phyloP scores from a whole-genome alignment of 2,888 invertebrate species.

The Lasioglossum calceatum region DNA sequence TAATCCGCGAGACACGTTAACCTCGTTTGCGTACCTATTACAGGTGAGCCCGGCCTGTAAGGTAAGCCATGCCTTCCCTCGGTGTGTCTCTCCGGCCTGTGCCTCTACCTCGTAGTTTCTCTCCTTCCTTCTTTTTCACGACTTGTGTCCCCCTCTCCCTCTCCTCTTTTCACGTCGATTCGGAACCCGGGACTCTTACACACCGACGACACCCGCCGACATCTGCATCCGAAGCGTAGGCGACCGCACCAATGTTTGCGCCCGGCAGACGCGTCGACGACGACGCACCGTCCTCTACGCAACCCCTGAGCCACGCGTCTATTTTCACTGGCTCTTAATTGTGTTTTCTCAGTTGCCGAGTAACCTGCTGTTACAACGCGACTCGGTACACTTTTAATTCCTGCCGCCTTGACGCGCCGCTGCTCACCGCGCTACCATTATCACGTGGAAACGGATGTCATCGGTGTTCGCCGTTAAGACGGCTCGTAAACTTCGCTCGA shows the following conservation, averaged over 20 bases:
- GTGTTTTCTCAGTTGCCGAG: constrained; percentile 61
- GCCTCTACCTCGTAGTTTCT: neutral
- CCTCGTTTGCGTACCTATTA: constrained; percentile 27
- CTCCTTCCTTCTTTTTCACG: constrained; percentile 3
- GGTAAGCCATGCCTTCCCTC: constrained; percentile 3
- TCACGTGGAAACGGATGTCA: neutral
- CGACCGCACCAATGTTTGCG: constrained; percentile 64
- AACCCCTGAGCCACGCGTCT: constrained; percentile 58
- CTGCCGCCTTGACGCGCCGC: neutral
- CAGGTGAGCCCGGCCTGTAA: constrained; percentile 1
- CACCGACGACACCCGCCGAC: constrained; percentile 23
- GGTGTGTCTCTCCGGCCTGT: neutral
- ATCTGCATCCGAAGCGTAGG: constrained; percentile 53
- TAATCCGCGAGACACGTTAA: constrained; percentile 24
- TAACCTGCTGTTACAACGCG: constrained; percentile 39
- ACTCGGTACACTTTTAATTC: constrained; percentile 36
- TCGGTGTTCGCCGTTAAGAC: neutral
- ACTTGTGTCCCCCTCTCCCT: neutral
- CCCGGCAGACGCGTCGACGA: constrained; percentile 49
- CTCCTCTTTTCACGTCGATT: constrained; percentile 11
- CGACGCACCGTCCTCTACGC: constrained; percentile 10
- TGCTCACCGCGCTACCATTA: neutral
- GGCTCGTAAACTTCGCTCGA: neutral
- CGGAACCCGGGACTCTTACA: neutral
- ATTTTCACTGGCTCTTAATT: constrained; percentile 63